Conservation (phyloP, 2,888 invertebrate species). For the Phania funesta region DNA sequence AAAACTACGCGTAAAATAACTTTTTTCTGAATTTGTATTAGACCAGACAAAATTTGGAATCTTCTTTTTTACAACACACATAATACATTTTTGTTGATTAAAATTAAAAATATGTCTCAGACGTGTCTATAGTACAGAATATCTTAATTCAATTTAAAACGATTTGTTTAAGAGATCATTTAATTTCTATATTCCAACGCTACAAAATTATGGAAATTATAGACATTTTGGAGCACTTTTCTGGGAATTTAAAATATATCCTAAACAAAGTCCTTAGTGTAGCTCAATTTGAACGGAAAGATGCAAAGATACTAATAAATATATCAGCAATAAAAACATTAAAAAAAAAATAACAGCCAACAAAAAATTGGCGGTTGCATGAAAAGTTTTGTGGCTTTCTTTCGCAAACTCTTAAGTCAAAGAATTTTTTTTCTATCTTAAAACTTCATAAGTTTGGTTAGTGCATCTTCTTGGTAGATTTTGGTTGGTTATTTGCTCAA, state of each 20-base stretch:
- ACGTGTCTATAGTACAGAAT: too few species aligned
- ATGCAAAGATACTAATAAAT: conserved; percentile 19
- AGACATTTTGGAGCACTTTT: too few species aligned
- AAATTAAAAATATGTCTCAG: too few species aligned
- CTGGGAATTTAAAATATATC: neutral
- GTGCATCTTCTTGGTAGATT: conserved; percentile 1
- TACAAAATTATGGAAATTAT: too few species aligned
- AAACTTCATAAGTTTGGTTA: conserved; percentile 45
- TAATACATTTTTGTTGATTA: too few species aligned
- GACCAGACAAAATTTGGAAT: too few species aligned
- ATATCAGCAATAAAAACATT: neutral
- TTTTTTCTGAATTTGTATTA: too few species aligned
- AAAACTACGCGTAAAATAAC: too few species aligned
- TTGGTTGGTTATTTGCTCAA: conserved; percentile 4
- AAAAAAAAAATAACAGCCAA: conserved; percentile 8
- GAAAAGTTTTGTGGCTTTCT: conserved; percentile 49
- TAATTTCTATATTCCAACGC: too few species aligned
- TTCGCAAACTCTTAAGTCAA: conserved; percentile 25
- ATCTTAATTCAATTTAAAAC: too few species aligned
- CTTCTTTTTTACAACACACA: too few species aligned
- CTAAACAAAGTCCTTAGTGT: neutral
- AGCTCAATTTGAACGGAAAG: conserved; percentile 20
- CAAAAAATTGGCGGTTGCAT: conserved; percentile 10
- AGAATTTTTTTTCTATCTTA: conserved; percentile 26
- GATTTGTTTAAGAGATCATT: too few species aligned